Percentiles rank a stretch among this genome's conserved stretches.
These are phyloP conservation scores for Crematogaster levior DNA, from an alignment of 2,888 invertebrate species.

Conservation along the genomic window DNA sequence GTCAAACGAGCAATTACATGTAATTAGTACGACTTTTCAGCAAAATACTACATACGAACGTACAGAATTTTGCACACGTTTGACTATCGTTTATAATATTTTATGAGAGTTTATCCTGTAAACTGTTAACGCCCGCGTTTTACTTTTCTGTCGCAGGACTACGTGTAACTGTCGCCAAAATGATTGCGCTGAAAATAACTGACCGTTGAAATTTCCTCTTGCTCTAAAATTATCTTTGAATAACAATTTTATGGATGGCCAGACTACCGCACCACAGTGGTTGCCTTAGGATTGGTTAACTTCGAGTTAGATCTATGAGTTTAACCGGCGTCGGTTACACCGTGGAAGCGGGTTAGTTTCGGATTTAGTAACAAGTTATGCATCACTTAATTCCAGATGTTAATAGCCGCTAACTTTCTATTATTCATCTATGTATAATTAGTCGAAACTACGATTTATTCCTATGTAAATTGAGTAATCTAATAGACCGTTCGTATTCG, in stretches of 20 bases:
- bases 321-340: slow-evolving; percentile 51
- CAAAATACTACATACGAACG: not conserved
- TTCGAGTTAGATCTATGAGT: slow-evolving; percentile 44
- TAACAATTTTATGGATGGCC: slow-evolving; percentile 51
- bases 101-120: slow-evolving; percentile 7
- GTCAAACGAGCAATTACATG: not conserved
- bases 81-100: slow-evolving; percentile 25
- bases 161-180: not conserved
- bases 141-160: not conserved
- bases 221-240: slow-evolving; percentile 45
- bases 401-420: slow-evolving; percentile 50
- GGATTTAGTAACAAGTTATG: slow-evolving; percentile 53
- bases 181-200: slow-evolving; percentile 2
- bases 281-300: slow-evolving; percentile 44
- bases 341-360: slow-evolving; percentile 38
- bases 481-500: not conserved
- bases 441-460: slow-evolving; percentile 9
- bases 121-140: too few relatives aligned
- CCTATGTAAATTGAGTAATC: slow-evolving; percentile 2
- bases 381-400: slow-evolving; percentile 44
- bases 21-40: not conserved
- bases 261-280: slow-evolving; percentile 31
- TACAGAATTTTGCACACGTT: not conserved
- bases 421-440: slow-evolving; percentile 38
- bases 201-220: slow-evolving; percentile 25